These are phyloP conservation scores for Amphilophus citrinellus DNA, from an alignment of 2,113 vertebrate genomes.

Conservation along the genomic window DNA sequence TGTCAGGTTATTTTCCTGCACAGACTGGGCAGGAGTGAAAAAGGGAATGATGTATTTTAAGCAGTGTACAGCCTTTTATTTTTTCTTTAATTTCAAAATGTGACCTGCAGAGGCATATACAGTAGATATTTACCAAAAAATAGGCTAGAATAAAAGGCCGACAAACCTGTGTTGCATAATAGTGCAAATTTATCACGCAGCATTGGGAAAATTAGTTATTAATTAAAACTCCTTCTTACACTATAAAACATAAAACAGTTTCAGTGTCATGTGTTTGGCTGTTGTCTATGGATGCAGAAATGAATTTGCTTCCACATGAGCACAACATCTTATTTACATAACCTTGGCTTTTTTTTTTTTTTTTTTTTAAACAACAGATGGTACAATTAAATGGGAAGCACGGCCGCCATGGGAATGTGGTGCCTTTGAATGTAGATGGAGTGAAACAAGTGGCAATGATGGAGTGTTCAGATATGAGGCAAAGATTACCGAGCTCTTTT, in stretches of 20 bases:
- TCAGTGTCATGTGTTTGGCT: slow-evolving; percentile 49
- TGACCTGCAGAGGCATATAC: background rate
- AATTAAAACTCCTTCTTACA: slow-evolving; percentile 9
- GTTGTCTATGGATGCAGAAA: slow-evolving; percentile 28
- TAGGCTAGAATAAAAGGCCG: background rate
- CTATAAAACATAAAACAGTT: slow-evolving; percentile 26
- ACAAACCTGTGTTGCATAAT: background rate
- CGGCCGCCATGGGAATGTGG: slow-evolving; percentile 57
- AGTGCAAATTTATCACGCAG: background rate
- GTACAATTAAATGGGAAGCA: slow-evolving; percentile 77
- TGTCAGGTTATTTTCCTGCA: slow-evolving; percentile 44
- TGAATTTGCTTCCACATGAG: slow-evolving; percentile 35
- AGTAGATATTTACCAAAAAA: background rate
- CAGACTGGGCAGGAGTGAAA: slow-evolving; percentile 30
- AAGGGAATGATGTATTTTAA: slow-evolving; percentile 47
- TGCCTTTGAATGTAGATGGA: slow-evolving; percentile 73
- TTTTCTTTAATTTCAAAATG: background rate
- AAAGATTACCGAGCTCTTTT: slow-evolving; percentile 64
- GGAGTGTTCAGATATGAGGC: slow-evolving; percentile 53
- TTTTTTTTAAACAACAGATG: slow-evolving; percentile 68
- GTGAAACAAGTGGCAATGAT: slow-evolving; percentile 69
- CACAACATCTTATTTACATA: slow-evolving; percentile 69
- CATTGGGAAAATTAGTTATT: background rate
- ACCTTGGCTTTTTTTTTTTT: slow-evolving; percentile 64
- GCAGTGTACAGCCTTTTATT: slow-evolving; percentile 9